A percentile compares a stretch with the other conserved stretches of the same genome.
phyloP scores from a whole-genome alignment of 1,140 invertebrate species.

The Zaprionus vittiger region DNA sequence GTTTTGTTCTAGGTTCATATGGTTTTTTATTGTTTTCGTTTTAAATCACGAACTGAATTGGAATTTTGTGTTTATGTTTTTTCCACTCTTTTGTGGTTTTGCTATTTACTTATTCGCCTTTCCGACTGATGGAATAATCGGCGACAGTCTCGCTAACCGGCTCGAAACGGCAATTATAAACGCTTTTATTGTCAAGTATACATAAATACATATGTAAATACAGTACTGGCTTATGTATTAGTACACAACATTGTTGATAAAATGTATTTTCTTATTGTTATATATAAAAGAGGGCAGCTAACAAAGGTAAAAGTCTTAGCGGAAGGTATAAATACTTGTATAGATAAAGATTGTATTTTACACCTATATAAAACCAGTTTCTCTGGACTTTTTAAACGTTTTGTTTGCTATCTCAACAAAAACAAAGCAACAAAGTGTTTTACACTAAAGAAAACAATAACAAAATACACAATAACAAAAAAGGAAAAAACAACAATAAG shows the following conservation, averaged over 20 bases:
- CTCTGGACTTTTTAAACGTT: neutral
- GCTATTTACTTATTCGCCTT: slow-evolving; percentile 5
- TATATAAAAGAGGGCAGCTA: neutral
- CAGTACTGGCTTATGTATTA: too few relatives aligned
- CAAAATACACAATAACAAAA: neutral
- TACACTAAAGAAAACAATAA: neutral
- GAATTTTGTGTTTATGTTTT: slow-evolving; percentile 38
- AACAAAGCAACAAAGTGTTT: neutral
- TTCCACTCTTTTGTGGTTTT: slow-evolving; percentile 24
- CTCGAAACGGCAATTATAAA: slow-evolving; percentile 8
- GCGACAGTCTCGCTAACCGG: slow-evolving; percentile 30
- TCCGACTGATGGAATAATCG: slow-evolving; percentile 28
- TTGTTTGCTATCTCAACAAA: neutral
- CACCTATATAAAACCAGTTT: neutral
- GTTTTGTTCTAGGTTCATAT: slow-evolving; percentile 9
- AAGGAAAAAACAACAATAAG: slow-evolving; percentile 10
- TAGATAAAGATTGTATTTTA: neutral
- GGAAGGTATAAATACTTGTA: slow-evolving; percentile 3
- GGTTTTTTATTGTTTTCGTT: slow-evolving; percentile 11
- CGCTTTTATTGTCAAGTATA: slow-evolving; percentile 8
- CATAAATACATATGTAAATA: neutral
- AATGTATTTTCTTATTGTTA: neutral
- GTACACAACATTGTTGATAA: too few relatives aligned
- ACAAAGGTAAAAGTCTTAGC: neutral
- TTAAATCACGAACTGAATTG: slow-evolving; percentile 23